Base-by-base conservation (phyloP, 2,113 vertebrate species). In the Gorsachius goisagi region DNA sequence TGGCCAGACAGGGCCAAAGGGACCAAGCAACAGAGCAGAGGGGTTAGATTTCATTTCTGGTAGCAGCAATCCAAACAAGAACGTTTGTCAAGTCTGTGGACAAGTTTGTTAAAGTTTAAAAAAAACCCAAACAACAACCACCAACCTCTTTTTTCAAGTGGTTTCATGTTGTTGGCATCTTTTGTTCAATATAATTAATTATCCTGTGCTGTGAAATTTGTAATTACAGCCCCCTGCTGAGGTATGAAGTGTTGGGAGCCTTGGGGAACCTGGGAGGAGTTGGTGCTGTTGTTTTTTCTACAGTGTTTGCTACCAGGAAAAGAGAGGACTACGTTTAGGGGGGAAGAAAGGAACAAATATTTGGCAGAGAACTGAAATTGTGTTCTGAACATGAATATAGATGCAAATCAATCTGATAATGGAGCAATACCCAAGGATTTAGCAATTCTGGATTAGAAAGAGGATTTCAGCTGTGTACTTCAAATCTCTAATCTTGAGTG, bases 401-500 rank as follows among this genome's bases (percentile, higher is more conserved):
- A 77, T 94, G 86, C 82, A 91, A 94, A 93, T 49, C 37, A 84
- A 97, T 60, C 59, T 4, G 9, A 22, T 81, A 7, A 14, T 58
- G 32, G 49, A 96, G 96, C 93, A 95, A 89, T 80, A 96, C 30
- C 19, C 92, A 82, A 62, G 92, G 97, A 96, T 95, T 96, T 97
- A 96, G 68, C 71, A 90, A 76, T 92, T 96, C 90, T 96, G 97
- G 87, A 74, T 95, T 90, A 86, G 74, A 85, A n/a, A 19, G 95
- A 96, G 94, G 97, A 97, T 97, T 97, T 97, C 94, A 95, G 90
- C 84, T 58, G 3, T 93, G 94, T 93, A 90, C 94, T 95, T 96
- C 94, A 87, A 96, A 92, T 87, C 50, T 74, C 95, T 97, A 97
- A 97, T 97, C 97, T 97, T 2, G 2, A 89, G 94, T 63, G 53